Percentiles rank a stretch among this genome's conserved stretches.
phyloP scores from a whole-genome alignment of 2,797 vertebrate genomes.

The Aratinga solstitialis region DNA sequence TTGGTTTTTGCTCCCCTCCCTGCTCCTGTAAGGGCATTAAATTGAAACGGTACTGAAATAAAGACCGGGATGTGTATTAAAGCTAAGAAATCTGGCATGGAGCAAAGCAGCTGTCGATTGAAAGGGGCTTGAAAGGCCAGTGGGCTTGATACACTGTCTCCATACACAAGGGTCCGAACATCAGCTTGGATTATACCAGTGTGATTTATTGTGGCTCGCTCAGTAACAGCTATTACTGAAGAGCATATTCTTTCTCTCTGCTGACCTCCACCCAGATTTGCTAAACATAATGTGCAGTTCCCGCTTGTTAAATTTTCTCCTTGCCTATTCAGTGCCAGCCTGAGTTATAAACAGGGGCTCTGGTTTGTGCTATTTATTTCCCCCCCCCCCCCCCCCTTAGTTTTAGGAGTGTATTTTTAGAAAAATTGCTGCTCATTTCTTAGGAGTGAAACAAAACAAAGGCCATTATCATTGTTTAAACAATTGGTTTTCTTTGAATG shows the following conservation, averaged over 20 bases:
- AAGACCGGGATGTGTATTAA: neutral
- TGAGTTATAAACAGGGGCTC: conserved; percentile 60
- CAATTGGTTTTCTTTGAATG: conserved; percentile 69
- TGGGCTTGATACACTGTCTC: conserved; percentile 11
- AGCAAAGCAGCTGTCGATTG: neutral
- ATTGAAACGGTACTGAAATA: neutral
- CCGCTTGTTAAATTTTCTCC: conserved; percentile 48
- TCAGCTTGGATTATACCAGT: conserved; percentile 6
- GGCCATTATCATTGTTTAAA: conserved; percentile 65
- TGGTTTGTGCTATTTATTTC: conserved; percentile 54
- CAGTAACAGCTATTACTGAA: neutral
- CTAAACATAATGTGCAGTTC: conserved; percentile 52
- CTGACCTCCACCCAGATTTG: conserved; percentile 64
- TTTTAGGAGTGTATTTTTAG: conserved; percentile 65
- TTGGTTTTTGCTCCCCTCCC: neutral
- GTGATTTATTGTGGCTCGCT: conserved; percentile 35
- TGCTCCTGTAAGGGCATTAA: neutral
- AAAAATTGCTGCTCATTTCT: conserved; percentile 53
- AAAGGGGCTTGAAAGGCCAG: conserved; percentile 12
- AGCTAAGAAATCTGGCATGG: neutral
- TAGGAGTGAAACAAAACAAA: conserved; percentile 63
- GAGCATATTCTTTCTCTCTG: conserved; percentile 14
- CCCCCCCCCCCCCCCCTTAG: neutral
- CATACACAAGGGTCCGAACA: conserved; percentile 9
- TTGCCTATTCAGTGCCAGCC: conserved; percentile 53